Evolutionary conservation across 2,797 vertebrate genomes (phyloP).

Genomic region (Anguilla marmorata): DNA sequence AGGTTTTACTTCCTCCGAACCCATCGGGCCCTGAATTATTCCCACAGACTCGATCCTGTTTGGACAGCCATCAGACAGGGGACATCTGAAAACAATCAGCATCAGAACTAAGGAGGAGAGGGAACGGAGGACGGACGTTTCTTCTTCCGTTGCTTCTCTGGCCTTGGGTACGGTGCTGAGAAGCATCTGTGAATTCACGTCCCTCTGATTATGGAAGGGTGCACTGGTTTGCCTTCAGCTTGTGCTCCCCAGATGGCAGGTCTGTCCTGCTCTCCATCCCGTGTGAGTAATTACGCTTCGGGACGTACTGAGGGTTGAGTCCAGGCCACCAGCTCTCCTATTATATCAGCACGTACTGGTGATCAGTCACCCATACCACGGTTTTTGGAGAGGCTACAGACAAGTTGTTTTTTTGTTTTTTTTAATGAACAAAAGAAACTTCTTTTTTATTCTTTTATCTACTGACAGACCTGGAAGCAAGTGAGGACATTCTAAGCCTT

Average conservation of each 20-base stretch:
- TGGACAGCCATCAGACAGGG: not conserved
- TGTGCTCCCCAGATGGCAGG: slow-evolving; percentile 20
- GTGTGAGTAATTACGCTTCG: slow-evolving; percentile 11
- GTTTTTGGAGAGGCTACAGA: not conserved
- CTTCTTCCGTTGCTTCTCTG: not conserved
- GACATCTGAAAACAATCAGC: not conserved
- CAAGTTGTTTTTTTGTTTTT: not conserved
- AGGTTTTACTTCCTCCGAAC: slow-evolving; percentile 46
- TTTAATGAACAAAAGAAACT: not conserved
- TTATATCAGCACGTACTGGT: not conserved
- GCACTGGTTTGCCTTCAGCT: not conserved
- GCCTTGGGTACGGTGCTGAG: not conserved
- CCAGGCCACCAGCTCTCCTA: not conserved
- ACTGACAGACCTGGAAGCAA: not conserved
- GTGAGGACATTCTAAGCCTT: not conserved
- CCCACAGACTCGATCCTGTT: slow-evolving; percentile 31
- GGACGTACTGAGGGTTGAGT: not conserved
- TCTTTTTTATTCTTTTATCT: not conserved
- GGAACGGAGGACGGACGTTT: not conserved
- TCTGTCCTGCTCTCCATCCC: not conserved
- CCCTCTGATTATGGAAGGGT: not conserved
- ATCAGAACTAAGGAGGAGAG: not conserved
- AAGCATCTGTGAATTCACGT: not conserved
- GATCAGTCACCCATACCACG: not conserved
- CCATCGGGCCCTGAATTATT: slow-evolving; percentile 66